Percentiles rank a stretch among this genome's conserved stretches.
These are phyloP conservation scores for Alethe diademata DNA, from an alignment of 2,113 vertebrate species.

Conservation along the genomic window DNA sequence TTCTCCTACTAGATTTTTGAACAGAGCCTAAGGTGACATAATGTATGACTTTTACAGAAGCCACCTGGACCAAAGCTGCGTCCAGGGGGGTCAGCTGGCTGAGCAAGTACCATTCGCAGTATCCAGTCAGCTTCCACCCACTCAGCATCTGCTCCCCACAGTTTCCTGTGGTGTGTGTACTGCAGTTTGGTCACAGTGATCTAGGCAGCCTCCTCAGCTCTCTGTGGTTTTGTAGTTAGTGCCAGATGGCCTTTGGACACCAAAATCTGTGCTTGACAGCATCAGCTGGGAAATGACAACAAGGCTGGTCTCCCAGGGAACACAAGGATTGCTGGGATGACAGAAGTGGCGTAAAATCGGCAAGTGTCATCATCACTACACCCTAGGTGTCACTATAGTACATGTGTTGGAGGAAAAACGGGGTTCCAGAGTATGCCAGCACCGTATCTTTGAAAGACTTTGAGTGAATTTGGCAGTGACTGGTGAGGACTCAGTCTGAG, in stretches of 20 bases:
- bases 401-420: background rate
- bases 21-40: background rate
- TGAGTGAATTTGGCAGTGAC: background rate
- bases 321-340: background rate
- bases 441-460: rapidly evolving
- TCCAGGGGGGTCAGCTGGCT: background rate
- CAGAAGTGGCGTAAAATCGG: background rate
- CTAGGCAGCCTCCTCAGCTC: background rate
- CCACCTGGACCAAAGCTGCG: background rate
- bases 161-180: background rate
- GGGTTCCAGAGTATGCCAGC: background rate
- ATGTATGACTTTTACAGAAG: background rate
- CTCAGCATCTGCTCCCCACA: background rate
- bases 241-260: background rate
- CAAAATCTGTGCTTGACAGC: background rate
- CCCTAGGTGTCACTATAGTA: slow-evolving; percentile 54
- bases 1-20: background rate
- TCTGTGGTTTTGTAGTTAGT: background rate
- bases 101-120: background rate
- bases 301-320: background rate
- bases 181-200: background rate
- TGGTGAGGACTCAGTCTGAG: background rate
- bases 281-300: background rate
- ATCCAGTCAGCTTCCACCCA: background rate
- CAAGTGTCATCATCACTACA: background rate